Evolutionary conservation across 1,140 invertebrate species (phyloP).

Genomic region (Penaeus indicus): DNA sequence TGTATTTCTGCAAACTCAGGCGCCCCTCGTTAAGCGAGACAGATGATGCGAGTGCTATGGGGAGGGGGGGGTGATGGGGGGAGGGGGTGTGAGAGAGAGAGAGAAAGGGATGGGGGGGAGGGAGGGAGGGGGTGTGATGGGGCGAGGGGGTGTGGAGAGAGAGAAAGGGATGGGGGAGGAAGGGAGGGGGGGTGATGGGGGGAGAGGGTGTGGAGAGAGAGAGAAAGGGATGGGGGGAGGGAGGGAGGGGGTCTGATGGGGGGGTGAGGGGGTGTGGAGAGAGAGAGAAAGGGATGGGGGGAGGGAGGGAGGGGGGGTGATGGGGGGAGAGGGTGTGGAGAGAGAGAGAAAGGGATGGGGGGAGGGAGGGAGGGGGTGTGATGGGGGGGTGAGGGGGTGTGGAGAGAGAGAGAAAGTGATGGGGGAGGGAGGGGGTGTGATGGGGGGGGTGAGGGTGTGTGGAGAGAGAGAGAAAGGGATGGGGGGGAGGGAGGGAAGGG

Average conservation of each 20-base stretch:
- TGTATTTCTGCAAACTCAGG: too few relatives aligned
- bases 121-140: neutral
- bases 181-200: neutral
- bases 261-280: too few relatives aligned
- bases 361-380: too few relatives aligned
- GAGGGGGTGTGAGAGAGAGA: constrained; percentile 9
- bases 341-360: neutral
- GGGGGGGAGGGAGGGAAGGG: too few relatives aligned
- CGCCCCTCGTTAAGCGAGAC: too few relatives aligned
- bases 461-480: too few relatives aligned
- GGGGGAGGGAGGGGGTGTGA: too few relatives aligned
- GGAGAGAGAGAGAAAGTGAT: too few relatives aligned
- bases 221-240: neutral
- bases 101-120: neutral
- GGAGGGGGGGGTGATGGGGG: neutral
- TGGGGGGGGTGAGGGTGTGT: too few relatives aligned
- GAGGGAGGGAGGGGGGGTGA: neutral
- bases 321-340: too few relatives aligned
- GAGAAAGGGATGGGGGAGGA: neutral
- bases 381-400: too few relatives aligned
- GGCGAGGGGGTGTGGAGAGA: neutral
- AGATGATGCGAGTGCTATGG: too few relatives aligned
- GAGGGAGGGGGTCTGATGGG: neutral
- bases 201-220: neutral
- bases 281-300: neutral